phyloP scores from a whole-genome alignment of 2,113 vertebrate species.

The Amazona guildingii region DNA sequence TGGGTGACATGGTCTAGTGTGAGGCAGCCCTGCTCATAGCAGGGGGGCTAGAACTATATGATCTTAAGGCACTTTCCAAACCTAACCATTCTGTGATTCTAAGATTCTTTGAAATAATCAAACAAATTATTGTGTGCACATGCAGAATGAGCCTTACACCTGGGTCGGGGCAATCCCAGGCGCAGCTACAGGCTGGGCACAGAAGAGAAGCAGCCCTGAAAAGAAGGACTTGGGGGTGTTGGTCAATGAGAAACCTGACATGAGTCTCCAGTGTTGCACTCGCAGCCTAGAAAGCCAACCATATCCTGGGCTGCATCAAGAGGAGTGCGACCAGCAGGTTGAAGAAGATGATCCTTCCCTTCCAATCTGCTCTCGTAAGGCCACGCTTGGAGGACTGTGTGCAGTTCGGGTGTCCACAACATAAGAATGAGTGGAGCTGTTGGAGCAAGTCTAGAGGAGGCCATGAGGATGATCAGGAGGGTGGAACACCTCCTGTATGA shows the following conservation, averaged over 20 bases:
- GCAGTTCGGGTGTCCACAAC: background rate
- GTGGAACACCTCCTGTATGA: background rate
- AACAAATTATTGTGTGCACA: background rate
- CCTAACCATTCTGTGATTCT: background rate
- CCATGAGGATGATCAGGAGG: background rate
- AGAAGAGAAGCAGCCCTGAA: too few relatives aligned
- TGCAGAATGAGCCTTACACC: background rate
- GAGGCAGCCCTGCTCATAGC: background rate
- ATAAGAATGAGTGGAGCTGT: background rate
- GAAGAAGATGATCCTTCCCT: too few relatives aligned
- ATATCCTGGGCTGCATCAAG: too few relatives aligned
- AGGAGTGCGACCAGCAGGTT: too few relatives aligned
- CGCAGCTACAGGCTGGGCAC: too few relatives aligned
- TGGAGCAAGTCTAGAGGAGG: background rate
- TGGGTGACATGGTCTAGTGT: background rate
- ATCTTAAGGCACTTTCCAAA: background rate
- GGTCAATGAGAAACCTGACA: too few relatives aligned
- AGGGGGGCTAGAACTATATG: background rate
- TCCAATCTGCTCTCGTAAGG: too few relatives aligned
- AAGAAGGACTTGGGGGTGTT: too few relatives aligned
- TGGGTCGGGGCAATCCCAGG: too few relatives aligned
- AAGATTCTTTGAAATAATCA: background rate
- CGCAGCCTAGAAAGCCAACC: too few relatives aligned
- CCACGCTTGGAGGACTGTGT: background rate
- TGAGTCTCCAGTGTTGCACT: too few relatives aligned